Conservation (phyloP, 2,113 vertebrate genomes). For the Strix uralensis region DNA sequence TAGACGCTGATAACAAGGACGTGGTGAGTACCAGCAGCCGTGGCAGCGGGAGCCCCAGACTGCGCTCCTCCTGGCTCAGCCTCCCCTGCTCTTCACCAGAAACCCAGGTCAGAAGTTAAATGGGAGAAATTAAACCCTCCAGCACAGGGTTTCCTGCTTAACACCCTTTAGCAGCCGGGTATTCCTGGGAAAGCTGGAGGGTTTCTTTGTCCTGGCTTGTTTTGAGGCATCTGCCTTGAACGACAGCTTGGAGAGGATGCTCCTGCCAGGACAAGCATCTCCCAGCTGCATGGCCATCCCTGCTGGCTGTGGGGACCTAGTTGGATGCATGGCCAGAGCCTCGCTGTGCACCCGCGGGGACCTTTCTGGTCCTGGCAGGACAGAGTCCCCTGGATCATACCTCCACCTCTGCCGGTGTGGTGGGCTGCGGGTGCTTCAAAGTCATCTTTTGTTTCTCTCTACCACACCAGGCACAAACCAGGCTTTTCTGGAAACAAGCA, state of each 20-base stretch:
- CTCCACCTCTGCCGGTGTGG: background rate
- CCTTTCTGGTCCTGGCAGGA: background rate
- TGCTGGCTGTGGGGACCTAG: background rate
- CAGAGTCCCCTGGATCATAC: background rate
- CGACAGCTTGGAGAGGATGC: background rate
- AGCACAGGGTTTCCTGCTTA: background rate
- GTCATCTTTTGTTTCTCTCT: background rate
- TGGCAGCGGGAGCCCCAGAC: too few relatives aligned
- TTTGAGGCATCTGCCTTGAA: background rate
- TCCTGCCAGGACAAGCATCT: background rate
- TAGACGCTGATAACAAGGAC: slow-evolving; percentile 87
- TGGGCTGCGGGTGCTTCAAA: background rate
- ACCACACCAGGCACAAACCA: background rate
- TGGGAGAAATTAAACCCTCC: background rate
- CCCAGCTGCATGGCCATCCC: background rate
- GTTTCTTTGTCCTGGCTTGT: background rate
- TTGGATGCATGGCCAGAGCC: background rate
- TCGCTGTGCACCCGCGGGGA: background rate
- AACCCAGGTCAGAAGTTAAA: background rate
- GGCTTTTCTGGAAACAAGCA: background rate
- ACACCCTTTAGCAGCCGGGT: background rate
- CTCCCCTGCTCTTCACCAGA: background rate
- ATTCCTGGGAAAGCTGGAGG: background rate
- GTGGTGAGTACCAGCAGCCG: slow-evolving; percentile 75
- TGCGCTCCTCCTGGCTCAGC: background rate